Conservation (phyloP, 2,888 invertebrate species). For the Alitta virens region DNA sequence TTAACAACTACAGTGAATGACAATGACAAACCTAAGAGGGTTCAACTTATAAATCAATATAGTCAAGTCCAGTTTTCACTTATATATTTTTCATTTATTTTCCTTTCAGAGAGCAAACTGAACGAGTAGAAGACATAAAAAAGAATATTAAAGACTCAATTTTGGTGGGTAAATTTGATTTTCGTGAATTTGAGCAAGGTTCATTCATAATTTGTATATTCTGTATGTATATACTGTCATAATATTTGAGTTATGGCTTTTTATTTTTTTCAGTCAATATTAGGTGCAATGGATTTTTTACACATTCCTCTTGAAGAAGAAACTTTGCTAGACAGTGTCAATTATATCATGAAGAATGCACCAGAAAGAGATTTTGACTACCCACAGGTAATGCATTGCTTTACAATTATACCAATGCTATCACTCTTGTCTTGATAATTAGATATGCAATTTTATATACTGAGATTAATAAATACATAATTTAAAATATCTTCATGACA, state of each 20-base stretch:
- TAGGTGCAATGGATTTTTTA: slow-evolving; percentile 48
- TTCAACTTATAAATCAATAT: too few species aligned
- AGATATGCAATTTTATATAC: too few species aligned
- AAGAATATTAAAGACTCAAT: slow-evolving; percentile 19
- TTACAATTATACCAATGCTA: too few species aligned
- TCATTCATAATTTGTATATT: too few species aligned
- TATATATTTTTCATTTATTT: not conserved
- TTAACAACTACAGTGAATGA: too few species aligned
- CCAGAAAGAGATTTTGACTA: slow-evolving; percentile 30
- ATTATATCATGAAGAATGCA: slow-evolving; percentile 44
- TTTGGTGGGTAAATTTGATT: slow-evolving; percentile 13
- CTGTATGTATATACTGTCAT: not conserved
- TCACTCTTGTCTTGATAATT: too few species aligned
- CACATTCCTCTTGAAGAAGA: slow-evolving; percentile 55
- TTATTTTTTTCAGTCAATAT: slow-evolving; percentile 39
- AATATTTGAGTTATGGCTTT: not conserved
- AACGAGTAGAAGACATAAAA: slow-evolving; percentile 9
- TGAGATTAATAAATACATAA: too few species aligned
- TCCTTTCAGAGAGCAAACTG: slow-evolving; percentile 12
- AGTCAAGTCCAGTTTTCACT: too few species aligned
- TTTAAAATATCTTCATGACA: too few species aligned
- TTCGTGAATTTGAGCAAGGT: too few species aligned
- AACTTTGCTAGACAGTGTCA: slow-evolving; percentile 58
- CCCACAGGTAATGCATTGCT: slow-evolving; percentile 36
- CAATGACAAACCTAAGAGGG: too few species aligned